Percentiles rank a stretch among this genome's conserved stretches.
These are phyloP conservation scores for Acronicta aceris DNA, from an alignment of 2,888 invertebrate genomes.

Conservation along the genomic window DNA sequence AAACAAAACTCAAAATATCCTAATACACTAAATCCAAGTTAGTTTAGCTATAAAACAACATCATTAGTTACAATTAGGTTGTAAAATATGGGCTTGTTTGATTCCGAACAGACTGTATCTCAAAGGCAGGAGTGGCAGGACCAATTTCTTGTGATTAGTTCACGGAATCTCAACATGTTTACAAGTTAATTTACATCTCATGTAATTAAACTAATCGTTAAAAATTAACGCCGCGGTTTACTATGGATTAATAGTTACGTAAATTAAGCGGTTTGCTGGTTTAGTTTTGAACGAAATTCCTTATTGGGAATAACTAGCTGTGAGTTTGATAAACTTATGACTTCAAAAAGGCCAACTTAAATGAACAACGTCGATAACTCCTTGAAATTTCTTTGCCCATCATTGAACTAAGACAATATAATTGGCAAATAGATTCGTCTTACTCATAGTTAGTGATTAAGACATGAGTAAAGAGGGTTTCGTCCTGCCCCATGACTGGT, in stretches of 20 bases:
- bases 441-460: no score
- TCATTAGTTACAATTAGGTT: neutral
- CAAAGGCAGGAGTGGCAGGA: constrained; percentile 4
- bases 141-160: constrained; percentile 21
- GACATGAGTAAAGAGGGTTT: no score
- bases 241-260: constrained; percentile 20
- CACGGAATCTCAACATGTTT: constrained; percentile 48
- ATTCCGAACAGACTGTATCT: constrained; percentile 4
- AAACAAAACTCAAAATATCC: neutral
- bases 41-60: constrained; percentile 2
- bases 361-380: no score
- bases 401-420: no score
- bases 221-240: constrained; percentile 53
- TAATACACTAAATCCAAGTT: neutral
- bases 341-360: neutral
- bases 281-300: neutral
- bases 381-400: no score
- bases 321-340: neutral
- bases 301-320: neutral
- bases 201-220: constrained; percentile 64
- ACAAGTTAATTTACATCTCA: constrained; percentile 59
- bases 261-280: constrained; percentile 9
- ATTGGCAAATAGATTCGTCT: no score
- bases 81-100: neutral
- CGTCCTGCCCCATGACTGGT: no score